Base-by-base conservation (phyloP, 2,113 vertebrate species). In the Labeo catla region DNA sequence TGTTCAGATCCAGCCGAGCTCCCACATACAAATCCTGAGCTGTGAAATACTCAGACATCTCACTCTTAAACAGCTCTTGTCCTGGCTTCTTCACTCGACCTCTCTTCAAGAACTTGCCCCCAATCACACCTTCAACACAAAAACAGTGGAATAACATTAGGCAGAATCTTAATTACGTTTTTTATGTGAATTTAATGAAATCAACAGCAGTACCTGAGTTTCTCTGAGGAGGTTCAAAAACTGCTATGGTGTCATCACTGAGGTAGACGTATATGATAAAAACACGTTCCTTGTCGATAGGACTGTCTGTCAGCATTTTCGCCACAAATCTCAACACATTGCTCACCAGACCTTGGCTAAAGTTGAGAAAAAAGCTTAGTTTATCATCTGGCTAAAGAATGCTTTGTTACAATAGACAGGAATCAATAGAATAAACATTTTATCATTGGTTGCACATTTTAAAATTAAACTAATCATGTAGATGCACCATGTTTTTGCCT, bases 231-330 rank as follows among this genome's bases (percentile, higher is more conserved):
- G 80, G 88, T 90, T 98, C 97, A 92, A 95, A 98, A 84, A 99
- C 87, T 3, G 93, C 92, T 87, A 99, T 94, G 82, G 96, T 95
- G 90, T 97, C 95, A 91, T 99, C 96, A 1, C 93, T 88, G 77
- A 99, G 95, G 92, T 94, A 96, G 93, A 94, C 97, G 81, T 95
- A 97, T 86, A 99, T 93, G 77, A 97, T 84, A 87, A 99, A 98
- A 83, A 91, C 90, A 15, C 96, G 92, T 0, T 94, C 93, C 61
- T 54, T 87, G 88, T 97, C 94, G 1, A 92, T 52, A 9, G 93
- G 86, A 89, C 91, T 92, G 2, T 90, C 88, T 0, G 95, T 96
- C 88, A 94, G 12, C 76, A 96, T 91, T 90, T 94, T 97, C 23
- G 95, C 97, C 36, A 84, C 84, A 85, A 96, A 98, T 1, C 91